These are phyloP conservation scores for Enhydra lutris DNA, from an alignment of 2,113 vertebrate genomes.

Conservation along the genomic window DNA sequence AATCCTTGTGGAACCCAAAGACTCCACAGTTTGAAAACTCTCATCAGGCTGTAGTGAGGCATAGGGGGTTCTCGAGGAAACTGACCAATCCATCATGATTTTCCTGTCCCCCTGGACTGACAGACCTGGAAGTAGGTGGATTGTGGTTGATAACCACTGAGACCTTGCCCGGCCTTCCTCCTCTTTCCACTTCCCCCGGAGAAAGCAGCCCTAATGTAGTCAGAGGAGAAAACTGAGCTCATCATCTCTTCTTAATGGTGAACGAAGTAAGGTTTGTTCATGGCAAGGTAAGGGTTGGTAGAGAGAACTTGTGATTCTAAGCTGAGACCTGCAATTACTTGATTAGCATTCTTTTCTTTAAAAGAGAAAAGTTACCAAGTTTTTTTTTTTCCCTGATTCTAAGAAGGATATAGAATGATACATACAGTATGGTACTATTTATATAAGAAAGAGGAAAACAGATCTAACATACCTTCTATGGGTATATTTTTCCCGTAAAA, in stretches of 20 bases:
- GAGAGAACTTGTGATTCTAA: slow-evolving; percentile 25
- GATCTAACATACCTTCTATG: background rate
- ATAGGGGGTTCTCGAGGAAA: background rate
- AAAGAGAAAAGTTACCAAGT: background rate
- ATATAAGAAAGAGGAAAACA: background rate
- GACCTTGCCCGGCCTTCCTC: background rate
- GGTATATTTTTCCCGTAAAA: background rate
- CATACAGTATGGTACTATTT: background rate
- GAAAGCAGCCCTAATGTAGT: slow-evolving; percentile 23
- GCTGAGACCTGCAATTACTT: background rate
- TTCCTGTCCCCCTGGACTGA: background rate
- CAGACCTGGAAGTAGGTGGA: background rate
- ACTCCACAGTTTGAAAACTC: background rate
- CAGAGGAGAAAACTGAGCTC: slow-evolving; percentile 40
- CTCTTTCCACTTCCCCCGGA: background rate
- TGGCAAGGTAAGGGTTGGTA: background rate
- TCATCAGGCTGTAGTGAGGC: background rate
- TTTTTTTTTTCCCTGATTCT: background rate
- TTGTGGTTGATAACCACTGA: slow-evolving; percentile 16
- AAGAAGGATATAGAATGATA: background rate
- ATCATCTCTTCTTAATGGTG: background rate
- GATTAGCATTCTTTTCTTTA: slow-evolving; percentile 44
- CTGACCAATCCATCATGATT: background rate
- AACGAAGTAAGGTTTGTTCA: slow-evolving; percentile 60
- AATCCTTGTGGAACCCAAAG: background rate